A percentile compares a stretch with the other conserved stretches of the same genome.
phyloP scores from a whole-genome alignment of 2,113 vertebrate species.

The Pelecanus crispus region DNA sequence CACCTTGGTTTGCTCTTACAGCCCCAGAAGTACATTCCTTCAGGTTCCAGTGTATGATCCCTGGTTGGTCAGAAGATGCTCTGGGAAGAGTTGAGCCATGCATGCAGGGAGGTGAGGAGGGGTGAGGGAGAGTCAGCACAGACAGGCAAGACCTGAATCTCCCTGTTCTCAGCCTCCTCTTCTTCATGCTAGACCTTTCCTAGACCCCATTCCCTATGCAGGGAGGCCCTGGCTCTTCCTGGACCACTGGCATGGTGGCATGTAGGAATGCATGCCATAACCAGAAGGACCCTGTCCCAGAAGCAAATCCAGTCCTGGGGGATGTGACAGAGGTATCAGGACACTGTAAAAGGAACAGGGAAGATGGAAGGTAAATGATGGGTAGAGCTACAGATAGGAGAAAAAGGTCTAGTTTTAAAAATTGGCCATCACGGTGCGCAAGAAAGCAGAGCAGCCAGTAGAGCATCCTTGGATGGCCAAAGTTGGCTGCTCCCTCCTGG shows the following conservation, averaged over 20 bases:
- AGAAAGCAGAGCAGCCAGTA: conserved; percentile 28
- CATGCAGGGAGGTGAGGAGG: neutral
- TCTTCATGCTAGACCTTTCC: neutral
- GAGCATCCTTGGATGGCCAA: conserved; percentile 6
- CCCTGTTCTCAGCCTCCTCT: neutral
- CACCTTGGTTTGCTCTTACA: neutral
- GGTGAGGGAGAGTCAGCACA: neutral
- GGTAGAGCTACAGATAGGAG: neutral
- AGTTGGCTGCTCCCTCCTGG: conserved; percentile 40
- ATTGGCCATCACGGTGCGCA: neutral
- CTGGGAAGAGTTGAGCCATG: neutral
- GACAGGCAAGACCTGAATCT: neutral
- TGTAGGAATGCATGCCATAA: fast-evolving
- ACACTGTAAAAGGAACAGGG: neutral
- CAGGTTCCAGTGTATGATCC: fast-evolving
- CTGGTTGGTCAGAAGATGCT: neutral
- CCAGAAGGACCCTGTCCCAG: neutral
- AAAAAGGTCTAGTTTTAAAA: neutral
- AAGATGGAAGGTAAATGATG: neutral
- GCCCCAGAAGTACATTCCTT: neutral
- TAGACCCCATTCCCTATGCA: fast-evolving
- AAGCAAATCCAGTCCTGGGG: neutral
- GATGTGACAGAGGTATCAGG: neutral
- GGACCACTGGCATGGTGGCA: neutral
- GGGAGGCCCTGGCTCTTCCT: neutral